Evolutionary conservation across 2,888 invertebrate genomes (phyloP).

Genomic region (Apamea anceps): DNA sequence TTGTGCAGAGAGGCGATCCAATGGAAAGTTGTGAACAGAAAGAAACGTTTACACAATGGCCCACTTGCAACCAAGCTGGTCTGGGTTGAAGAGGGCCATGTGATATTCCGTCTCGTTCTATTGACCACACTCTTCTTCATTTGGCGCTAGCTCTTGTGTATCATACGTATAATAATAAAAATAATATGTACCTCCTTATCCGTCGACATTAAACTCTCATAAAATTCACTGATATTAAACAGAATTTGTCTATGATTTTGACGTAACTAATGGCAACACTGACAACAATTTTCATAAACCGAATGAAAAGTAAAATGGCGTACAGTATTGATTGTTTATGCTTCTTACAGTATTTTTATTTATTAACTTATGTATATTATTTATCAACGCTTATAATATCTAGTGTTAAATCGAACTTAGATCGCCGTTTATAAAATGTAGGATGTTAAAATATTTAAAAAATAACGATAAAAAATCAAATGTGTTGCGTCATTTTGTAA

Average conservation of each 20-base stretch:
- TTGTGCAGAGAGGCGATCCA: neutral
- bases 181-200: slow-evolving; percentile 2
- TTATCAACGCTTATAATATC: slow-evolving; percentile 73
- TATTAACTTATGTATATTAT: slow-evolving; percentile 66
- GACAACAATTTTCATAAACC: slow-evolving; percentile 50
- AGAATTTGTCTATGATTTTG: slow-evolving; percentile 31
- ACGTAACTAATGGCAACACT: slow-evolving; percentile 50
- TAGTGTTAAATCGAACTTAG: slow-evolving; percentile 71
- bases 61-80: slow-evolving; percentile 33
- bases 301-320: slow-evolving; percentile 40
- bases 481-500: slow-evolving; percentile 55
- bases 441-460: slow-evolving; percentile 65
- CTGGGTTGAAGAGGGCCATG: slow-evolving; percentile 4
- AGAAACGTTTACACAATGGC: slow-evolving; percentile 4
- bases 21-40: neutral
- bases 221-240: slow-evolving; percentile 10
- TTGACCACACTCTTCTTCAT: neutral
- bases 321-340: slow-evolving; percentile 66
- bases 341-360: slow-evolving; percentile 76
- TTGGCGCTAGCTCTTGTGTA: slow-evolving; percentile 7
- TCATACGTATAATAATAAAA: neutral
- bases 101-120: slow-evolving; percentile 21
- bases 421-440: slow-evolving; percentile 73
- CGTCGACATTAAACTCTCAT: neutral
- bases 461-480: slow-evolving; percentile 58